Evolutionary conservation across 1,140 invertebrate species (phyloP), one percentile per base, ranked within the genome.

Genomic region (Venturia canescens): DNA sequence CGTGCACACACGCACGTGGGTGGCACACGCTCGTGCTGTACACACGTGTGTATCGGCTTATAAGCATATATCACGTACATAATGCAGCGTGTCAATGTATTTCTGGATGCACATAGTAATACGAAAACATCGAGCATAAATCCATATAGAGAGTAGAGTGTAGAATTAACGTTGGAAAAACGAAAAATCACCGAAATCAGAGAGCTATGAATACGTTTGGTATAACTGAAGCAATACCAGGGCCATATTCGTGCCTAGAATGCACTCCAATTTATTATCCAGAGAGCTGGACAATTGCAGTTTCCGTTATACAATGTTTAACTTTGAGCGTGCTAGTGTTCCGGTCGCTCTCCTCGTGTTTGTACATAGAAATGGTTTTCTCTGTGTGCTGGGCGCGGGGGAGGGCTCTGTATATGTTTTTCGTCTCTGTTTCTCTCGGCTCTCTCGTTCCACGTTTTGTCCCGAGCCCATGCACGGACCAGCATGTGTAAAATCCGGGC

Each of bases 241-340:
- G 50, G 11, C 23, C 48, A 57, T 26, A 31, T 53, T n/a, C 50
- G 26, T 48, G 27, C 18, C 50, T n/a, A 38, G 53, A 66, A n/a
- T 13, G 63, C 27, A 29, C 63, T 63, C 21, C 74, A 76, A 76
- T 76, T 76, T 76, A 76, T 76, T 76, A 76, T 76, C 50, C 74
- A 63, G 74, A 38, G 50, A 57, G 23, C 53, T 38, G 74, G 29
- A 60, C 74, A 76, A 76, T 76, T 76, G 74, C 27, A 76, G 74
- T 76, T 76, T 63, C 29, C 74, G 74, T 63, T 76, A 66, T 66
- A 76, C 74, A 76, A 76, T 76, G 74, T 31, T 76, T 63, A 76
- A 76, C 74, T 76, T 76, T 76, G 13, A 48, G 7, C 72, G 50
- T 31, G 27, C 63, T 76, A 63, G 74, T 76, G n/a, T 76, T 66